Percentiles rank a stretch among this genome's conserved stretches.
These are phyloP conservation scores for Leptinotarsa lineolata DNA, from an alignment of 1,140 invertebrate genomes.

Conservation along the genomic window DNA sequence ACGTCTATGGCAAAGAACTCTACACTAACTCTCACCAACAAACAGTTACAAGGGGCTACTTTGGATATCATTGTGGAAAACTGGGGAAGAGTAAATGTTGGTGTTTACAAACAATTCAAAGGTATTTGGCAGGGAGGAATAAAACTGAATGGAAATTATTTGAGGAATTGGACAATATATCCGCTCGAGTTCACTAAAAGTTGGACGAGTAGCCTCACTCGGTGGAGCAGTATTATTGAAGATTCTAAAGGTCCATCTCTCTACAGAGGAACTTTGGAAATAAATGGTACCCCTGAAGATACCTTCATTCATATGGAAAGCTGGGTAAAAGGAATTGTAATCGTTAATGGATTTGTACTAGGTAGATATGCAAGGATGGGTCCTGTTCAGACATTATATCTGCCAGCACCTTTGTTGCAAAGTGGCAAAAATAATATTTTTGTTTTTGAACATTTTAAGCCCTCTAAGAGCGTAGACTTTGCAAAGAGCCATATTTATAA, in stretches of 20 bases:
- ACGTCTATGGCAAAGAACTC: slow-evolving; percentile 56
- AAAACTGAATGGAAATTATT: slow-evolving; percentile 23
- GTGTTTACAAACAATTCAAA: slow-evolving; percentile 53
- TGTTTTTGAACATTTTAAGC: slow-evolving; percentile 50
- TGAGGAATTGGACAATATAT: slow-evolving; percentile 58
- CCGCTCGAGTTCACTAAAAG: slow-evolving; percentile 60
- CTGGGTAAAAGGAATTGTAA: slow-evolving; percentile 64
- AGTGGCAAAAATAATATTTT: slow-evolving; percentile 58
- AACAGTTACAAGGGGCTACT: slow-evolving; percentile 43
- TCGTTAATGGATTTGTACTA: slow-evolving; percentile 68
- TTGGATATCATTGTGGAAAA: slow-evolving; percentile 66
- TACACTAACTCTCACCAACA: slow-evolving; percentile 34
- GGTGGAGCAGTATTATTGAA: slow-evolving; percentile 29
- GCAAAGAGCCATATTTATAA: not conserved
- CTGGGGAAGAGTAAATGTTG: slow-evolving; percentile 64
- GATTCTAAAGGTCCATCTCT: slow-evolving; percentile 29
- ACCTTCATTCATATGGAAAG: slow-evolving; percentile 52
- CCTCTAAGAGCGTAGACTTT: not conserved
- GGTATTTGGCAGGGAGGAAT: slow-evolving; percentile 35
- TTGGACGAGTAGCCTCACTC: slow-evolving; percentile 51
- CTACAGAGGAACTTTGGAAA: slow-evolving; percentile 31
- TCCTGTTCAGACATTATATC: slow-evolving; percentile 63
- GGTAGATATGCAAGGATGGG: slow-evolving; percentile 64
- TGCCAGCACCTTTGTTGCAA: slow-evolving; percentile 62
- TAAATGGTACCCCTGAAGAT: slow-evolving; percentile 28